Evolutionary conservation across 1,140 invertebrate species (phyloP).

Genomic region (Drosophila trapezifrons): DNA sequence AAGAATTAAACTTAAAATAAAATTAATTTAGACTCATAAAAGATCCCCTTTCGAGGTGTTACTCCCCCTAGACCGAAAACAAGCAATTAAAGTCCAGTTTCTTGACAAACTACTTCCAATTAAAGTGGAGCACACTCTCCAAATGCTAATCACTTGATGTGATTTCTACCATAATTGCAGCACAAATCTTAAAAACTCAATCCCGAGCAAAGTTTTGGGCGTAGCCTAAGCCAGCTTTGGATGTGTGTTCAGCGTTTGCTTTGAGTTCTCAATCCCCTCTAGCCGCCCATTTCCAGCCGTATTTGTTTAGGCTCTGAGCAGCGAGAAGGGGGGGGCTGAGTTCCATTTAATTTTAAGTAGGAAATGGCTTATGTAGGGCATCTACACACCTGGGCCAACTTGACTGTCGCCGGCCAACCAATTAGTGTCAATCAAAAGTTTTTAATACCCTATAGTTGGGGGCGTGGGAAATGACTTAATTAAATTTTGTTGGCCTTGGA

Average conservation of each 20-base stretch:
- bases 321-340: neutral
- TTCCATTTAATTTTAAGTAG: constrained; percentile 32
- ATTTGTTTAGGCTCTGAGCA: constrained; percentile 26
- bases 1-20: neutral
- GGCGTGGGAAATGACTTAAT: constrained; percentile 8
- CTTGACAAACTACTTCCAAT: neutral
- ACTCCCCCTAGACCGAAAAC: no score
- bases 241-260: constrained; percentile 35
- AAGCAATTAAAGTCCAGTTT: neutral
- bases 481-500: neutral
- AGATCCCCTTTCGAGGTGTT: neutral
- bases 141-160: constrained; percentile 18
- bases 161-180: constrained; percentile 22
- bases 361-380: constrained; percentile 27
- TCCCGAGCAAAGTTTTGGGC: constrained; percentile 4
- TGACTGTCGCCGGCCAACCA: constrained; percentile 22
- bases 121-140: neutral
- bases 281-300: constrained; percentile 1
- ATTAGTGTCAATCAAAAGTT: constrained; percentile 63
- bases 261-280: neutral
- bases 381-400: constrained; percentile 19
- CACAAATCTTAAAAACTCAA: constrained; percentile 39
- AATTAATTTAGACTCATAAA: neutral
- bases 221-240: constrained; percentile 6
- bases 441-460: constrained; percentile 15